A percentile compares a stretch with the other conserved stretches of the same genome.
Conservation (phyloP, 2,797 vertebrate species). For the Typhlichthys eigenmanni region DNA sequence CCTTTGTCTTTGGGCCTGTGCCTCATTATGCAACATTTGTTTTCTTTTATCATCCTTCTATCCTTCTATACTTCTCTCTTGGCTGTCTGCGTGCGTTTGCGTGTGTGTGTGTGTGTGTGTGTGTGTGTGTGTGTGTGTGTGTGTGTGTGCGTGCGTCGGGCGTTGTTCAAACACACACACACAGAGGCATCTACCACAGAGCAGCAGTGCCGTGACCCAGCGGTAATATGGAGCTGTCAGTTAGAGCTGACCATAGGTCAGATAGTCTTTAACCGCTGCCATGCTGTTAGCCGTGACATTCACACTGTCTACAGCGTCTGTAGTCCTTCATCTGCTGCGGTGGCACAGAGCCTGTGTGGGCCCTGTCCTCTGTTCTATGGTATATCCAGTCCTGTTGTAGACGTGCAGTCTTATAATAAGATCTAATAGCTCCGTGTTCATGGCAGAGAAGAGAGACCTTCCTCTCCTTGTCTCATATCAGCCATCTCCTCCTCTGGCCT, state of each 20-base stretch:
- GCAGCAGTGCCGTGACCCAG: constrained; percentile 14
- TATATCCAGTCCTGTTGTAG: no score
- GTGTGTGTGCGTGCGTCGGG: no score
- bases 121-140: not conserved
- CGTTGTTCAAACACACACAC: constrained; percentile 1
- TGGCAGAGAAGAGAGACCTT: not conserved
- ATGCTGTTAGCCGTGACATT: constrained; percentile 1
- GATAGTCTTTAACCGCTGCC: constrained; percentile 34
- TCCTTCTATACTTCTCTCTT: constrained; percentile 11
- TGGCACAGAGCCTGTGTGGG: not conserved
- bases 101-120: constrained; percentile 26
- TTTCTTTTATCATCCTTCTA: not conserved
- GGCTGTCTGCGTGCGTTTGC: not conserved
- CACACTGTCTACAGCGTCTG: constrained; percentile 29
- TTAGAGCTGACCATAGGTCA: constrained; percentile 33
- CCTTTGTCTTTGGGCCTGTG: not conserved
- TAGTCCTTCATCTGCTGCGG: constrained; percentile 6
- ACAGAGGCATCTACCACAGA: constrained; percentile 12
- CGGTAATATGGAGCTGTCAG: constrained; percentile 34
- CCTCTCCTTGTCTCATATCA: constrained; percentile 25
- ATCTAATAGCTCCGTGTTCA: no score
- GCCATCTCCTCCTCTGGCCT: constrained; percentile 17
- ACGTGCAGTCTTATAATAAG: no score
- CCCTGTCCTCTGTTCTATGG: no score
- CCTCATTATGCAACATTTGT: no score